A percentile compares a stretch with the other conserved stretches of the same genome.
Evolutionary conservation across 2,888 invertebrate species (phyloP).

Genomic region (Flabesymbios commensalis): DNA sequence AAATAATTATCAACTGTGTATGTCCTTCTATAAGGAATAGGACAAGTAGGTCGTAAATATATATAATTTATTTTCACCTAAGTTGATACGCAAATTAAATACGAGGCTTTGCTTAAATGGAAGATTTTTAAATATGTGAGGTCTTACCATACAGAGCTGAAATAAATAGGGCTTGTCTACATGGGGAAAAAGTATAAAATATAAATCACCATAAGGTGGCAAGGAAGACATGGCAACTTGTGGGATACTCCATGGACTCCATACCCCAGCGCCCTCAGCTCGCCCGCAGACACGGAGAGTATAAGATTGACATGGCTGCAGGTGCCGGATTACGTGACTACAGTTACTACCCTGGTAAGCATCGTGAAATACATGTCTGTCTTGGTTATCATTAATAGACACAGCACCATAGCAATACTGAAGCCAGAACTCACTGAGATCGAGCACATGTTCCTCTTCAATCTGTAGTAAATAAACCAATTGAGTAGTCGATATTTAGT

Average conservation of each 20-base stretch:
- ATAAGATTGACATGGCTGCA: conserved; percentile 63
- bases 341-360: conserved; percentile 65
- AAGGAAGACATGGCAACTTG: conserved; percentile 63
- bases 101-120: too few relatives aligned
- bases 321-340: conserved; percentile 64
- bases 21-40: too few relatives aligned
- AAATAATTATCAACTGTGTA: too few relatives aligned
- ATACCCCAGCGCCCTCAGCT: conserved; percentile 62
- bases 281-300: conserved; percentile 67
- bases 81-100: too few relatives aligned
- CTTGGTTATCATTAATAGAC: conserved; percentile 33
- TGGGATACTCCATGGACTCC: conserved; percentile 67
- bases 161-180: too few relatives aligned
- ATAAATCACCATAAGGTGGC: conserved; percentile 62
- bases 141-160: too few relatives aligned
- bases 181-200: too few relatives aligned
- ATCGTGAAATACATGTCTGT: conserved; percentile 49
- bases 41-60: too few relatives aligned
- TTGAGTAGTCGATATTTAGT: too few relatives aligned
- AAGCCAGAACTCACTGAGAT: conserved; percentile 46
- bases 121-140: too few relatives aligned
- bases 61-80: too few relatives aligned
- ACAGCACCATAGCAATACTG: conserved; percentile 47
- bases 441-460: conserved; percentile 20
- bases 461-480: conserved; percentile 2